Conservation (phyloP, 1,140 invertebrate species). For the Zaprionus ghesquierei region DNA sequence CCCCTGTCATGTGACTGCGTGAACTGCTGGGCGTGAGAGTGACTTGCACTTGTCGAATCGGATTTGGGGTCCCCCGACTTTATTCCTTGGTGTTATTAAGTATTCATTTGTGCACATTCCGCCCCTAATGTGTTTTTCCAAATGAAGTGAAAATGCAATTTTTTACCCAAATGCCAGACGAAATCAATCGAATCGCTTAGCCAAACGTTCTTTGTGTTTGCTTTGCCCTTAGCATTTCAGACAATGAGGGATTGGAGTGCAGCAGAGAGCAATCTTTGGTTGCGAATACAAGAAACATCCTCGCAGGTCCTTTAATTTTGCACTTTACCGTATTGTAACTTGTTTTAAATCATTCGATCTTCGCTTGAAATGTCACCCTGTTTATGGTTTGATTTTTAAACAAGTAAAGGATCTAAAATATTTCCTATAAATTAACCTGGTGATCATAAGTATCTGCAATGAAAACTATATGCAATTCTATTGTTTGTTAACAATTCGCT, state of each 20-base stretch:
- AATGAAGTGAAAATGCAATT: constrained; percentile 57
- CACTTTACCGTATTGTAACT: too few relatives aligned
- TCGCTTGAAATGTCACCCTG: not conserved
- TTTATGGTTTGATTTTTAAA: too few relatives aligned
- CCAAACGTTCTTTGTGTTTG: not conserved
- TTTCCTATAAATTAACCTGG: too few relatives aligned
- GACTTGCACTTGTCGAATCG: constrained; percentile 42
- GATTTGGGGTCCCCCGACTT: constrained; percentile 10
- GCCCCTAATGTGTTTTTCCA: constrained; percentile 45
- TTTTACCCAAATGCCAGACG: constrained; percentile 20
- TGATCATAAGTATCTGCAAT: too few relatives aligned
- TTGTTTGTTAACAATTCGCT: not conserved
- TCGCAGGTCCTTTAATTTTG: too few relatives aligned
- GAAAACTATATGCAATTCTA: not conserved
- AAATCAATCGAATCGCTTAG: constrained; percentile 56
- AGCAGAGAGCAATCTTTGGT: not conserved
- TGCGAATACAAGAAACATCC: too few relatives aligned
- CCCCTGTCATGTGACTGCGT: not conserved
- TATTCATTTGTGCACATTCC: constrained; percentile 72
- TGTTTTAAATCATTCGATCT: constrained; percentile 1
- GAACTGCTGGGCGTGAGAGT: constrained; percentile 7
- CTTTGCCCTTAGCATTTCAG: not conserved
- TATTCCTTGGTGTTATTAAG: constrained; percentile 54
- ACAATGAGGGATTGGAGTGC: not conserved
- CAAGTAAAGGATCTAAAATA: too few relatives aligned